Base-by-base conservation (phyloP, 1,140 invertebrate genomes). In the Cardiocondyla obscurior region DNA sequence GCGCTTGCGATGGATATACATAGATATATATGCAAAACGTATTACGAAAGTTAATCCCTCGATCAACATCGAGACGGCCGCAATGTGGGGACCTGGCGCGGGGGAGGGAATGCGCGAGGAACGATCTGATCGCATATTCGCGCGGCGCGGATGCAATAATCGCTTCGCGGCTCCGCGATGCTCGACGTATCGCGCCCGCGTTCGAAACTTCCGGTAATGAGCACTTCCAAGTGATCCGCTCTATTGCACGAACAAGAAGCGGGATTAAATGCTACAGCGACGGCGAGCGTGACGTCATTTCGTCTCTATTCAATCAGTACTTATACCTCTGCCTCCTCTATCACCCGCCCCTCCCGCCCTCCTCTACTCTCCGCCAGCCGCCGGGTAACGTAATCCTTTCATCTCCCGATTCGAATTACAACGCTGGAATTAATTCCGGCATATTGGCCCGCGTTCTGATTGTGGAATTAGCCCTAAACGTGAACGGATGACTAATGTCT, bases 11-110 rank as follows among this genome's bases (percentile, higher is more conserved):
- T n/a, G 30, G 19, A n/a, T 12, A 30, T 30, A 67, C 19, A 67
- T 67, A 46, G 46, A 46, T 62, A 65, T 67, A 67, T 67, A 19
- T n/a, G n/a, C 3, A 49, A 44, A 72, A 16, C 14, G 49, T 16
- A 72, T 81, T 65, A 72, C 19, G 51, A 64, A 73, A 81, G 65
- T 84, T 85, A 73, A 84, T 81, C 33, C 1, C 6, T 39, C 22
- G 30, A 81, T 81, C 36, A 81, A 72, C 49, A 72, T 72, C 44
- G 30, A 65, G 58, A 42, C 22, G 62, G 46, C 60, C 33, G 30
- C 60, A 67, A 67, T 39, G 44, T 33, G 60, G 55, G 28, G 46
- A 44, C 25, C n/a, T n/a, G n/a, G n/a, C n/a, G n/a, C n/a, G n/a
- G 36, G 22, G 14, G 36, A 8, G 55, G 42, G 25, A 51, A 53